Evolutionary conservation across 2,113 vertebrate species (phyloP), one percentile per base, ranked within the genome.

Genomic region (Microcebus jonahi): DNA sequence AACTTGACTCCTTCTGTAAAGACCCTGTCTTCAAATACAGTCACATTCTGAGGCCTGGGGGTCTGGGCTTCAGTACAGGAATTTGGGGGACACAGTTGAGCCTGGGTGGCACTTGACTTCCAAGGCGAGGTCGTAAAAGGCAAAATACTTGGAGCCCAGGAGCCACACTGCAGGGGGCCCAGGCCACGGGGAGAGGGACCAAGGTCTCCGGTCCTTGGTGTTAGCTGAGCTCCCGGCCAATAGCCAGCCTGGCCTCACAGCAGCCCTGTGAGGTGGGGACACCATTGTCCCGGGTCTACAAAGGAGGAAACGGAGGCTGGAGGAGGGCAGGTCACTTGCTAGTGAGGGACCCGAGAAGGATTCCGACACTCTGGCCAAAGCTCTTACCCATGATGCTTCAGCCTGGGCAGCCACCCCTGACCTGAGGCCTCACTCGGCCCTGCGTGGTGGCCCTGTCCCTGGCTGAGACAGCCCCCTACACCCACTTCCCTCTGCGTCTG

Each of bases 201-300:
- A 42, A 59, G 73, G 73, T 50, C 48, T 14, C 73, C 13, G 7
- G 27, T 21, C 59, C 45, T 31, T 4, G 0, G 11, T 2, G 14
- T 10, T 59, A 61, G 8, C 71, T 39, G 17, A 80, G 36, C 29
- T 80, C 21, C 48, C 25, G 9, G 17, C 57, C 57, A 34, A 27
- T 14, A 5, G 42, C 45, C 55, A 45, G 55, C 9, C 18, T 20
- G 55, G 36, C 13, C 45, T 14, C 18, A 2, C 21, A 21, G 59
- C n/a, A 25, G n/a, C 39, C 57, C 68, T 75, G 25, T 63, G 68
- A 3, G 42, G 59, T 2, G 8, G 27, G 27, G n/a, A 31, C 12
- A 0, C 1, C 5, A 13, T 0, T 0, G 3, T 20, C 48, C 29
- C 36, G 0, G 0, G 42, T n/a, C 59, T 57, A 34, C 39, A 61